These are phyloP conservation scores for Oceanites oceanicus DNA, from an alignment of 2,113 vertebrate genomes.

Conservation along the genomic window DNA sequence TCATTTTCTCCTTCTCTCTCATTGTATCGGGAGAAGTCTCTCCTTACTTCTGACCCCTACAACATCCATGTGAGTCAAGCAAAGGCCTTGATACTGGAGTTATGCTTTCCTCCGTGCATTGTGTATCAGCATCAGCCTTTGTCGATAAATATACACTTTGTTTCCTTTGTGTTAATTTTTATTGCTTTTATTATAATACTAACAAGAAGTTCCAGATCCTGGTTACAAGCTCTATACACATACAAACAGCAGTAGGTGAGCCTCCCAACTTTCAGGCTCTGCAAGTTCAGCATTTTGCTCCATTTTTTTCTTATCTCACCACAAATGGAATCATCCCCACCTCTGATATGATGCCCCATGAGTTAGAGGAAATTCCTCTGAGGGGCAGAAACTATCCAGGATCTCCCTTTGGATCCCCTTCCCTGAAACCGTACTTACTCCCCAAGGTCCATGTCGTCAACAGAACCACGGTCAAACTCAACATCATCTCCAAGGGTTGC, in stretches of 20 bases:
- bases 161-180: background rate
- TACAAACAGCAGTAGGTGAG: background rate
- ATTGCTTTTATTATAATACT: background rate
- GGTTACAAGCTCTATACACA: background rate
- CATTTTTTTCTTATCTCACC: background rate
- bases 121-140: background rate
- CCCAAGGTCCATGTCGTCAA: background rate
- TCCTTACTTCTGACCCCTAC: background rate
- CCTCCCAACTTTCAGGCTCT: background rate
- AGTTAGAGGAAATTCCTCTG: background rate
- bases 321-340: background rate
- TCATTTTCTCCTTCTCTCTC: background rate
- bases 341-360: background rate
- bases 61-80: background rate
- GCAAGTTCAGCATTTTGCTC: background rate
- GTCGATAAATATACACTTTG: background rate
- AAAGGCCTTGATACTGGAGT: background rate
- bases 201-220: background rate
- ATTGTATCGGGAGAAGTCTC: background rate
- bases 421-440: constrained; percentile 13
- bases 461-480: background rate
- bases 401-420: background rate
- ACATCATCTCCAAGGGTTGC: background rate
- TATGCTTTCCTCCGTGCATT: fast-evolving
- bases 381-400: background rate